A percentile compares a stretch with the other conserved stretches of the same genome.
phyloP scores from a whole-genome alignment of 2,797 vertebrate genomes.

The Malacoraja senta region DNA sequence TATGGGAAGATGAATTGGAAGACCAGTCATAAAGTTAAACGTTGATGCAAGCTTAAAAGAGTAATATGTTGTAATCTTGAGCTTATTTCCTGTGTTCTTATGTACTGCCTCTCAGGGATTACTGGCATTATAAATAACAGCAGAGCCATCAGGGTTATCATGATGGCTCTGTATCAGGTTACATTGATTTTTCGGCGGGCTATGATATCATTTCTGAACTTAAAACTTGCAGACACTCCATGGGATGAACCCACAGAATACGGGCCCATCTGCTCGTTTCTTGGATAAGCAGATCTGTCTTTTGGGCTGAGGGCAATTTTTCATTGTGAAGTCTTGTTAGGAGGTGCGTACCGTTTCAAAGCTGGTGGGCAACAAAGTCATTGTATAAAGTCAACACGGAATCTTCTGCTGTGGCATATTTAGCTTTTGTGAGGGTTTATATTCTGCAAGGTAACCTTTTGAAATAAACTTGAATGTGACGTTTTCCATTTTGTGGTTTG shows the following conservation, averaged over 20 bases:
- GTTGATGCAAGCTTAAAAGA: no score
- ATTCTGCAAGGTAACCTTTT: neutral
- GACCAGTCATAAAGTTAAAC: no score
- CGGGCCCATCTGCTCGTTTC: neutral
- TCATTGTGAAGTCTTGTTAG: neutral
- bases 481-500: neutral
- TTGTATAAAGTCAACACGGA: neutral
- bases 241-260: neutral
- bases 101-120: neutral
- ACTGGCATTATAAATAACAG: neutral
- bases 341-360: neutral
- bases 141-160: neutral
- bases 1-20: no score
- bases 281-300: neutral
- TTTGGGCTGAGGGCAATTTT: neutral
- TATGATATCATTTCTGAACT: neutral
- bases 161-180: neutral
- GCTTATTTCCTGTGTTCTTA: no score
- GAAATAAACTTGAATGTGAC: neutral
- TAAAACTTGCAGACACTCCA: neutral
- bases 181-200: neutral
- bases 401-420: neutral
- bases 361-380: neutral
- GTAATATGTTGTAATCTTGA: no score
- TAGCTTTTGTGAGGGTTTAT: neutral